Base-by-base conservation (phyloP, 2,888 invertebrate genomes). In the Tubulanus polymorphus region DNA sequence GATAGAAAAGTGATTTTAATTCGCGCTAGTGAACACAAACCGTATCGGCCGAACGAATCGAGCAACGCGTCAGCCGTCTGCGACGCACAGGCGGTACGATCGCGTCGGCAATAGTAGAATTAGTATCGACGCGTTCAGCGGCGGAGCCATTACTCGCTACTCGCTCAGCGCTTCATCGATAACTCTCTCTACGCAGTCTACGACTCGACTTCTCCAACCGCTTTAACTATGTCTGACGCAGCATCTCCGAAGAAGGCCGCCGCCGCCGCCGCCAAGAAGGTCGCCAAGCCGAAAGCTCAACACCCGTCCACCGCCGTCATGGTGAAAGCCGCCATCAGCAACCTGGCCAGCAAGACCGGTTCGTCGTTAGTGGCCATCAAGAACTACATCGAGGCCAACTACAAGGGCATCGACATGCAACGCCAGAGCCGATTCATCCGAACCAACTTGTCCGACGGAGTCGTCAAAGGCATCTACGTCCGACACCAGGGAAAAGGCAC, bases 351-450 rank as follows among this genome's bases (percentile, higher is more conserved):
- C 66, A 81, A 83, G 26, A 82, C 82, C 51, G 87, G 87, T 25
- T 86, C 85, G 0, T 85, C 85, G 0, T 63, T 78, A 3, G 71
- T 73, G 47, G 84, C 84, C 1, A 86, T 86, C 71, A 86, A 85
- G 70, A 87, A 87, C 68, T 86, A 84, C 72, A 82, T 87, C 50
- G 75, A 81, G 8, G 77, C 81, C 28, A 83, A 82, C 54, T 85
- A 86, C 81, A 83, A 83, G 56, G 79, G 85, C 5, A 85, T 86
- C 67, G 80, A 81, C 1, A 83, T 84, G 55, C 85, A 84, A 15
- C 18, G 15, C 20, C 5, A 20, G 65, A 69, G 83, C 46, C 80
- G 83, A 1, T 81, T 81, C 1, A 85, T 82, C 74, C 86, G 87
- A 64, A 84, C 82, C 61, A 84, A 83, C 58, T 85, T 83, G 62